Evolutionary conservation across 2,797 vertebrate genomes (phyloP).

Genomic region (Okamejei kenojei): DNA sequence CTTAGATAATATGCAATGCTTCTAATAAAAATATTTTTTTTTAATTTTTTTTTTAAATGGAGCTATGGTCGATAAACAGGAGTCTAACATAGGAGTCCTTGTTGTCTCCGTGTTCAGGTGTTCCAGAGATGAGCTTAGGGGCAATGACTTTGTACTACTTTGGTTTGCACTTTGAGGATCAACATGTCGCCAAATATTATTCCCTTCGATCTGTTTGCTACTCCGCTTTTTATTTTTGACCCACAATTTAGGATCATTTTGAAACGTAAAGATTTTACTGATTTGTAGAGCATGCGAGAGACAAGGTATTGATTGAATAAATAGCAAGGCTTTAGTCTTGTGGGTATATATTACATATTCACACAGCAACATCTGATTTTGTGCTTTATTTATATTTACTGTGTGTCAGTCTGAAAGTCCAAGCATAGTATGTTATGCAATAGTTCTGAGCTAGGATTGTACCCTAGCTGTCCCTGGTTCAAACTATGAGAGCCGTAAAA

Average conservation of each 20-base stretch:
- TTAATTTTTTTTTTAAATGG: too few relatives aligned
- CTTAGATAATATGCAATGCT: too few relatives aligned
- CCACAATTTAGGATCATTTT: neutral
- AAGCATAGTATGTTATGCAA: neutral
- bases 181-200: neutral
- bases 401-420: neutral
- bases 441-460: neutral
- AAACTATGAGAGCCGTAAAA: neutral
- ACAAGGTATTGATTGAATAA: neutral
- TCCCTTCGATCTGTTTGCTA: neutral
- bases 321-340: neutral
- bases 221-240: neutral
- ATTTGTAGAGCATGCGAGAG: neutral
- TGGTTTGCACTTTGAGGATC: too few relatives aligned
- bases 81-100: too few relatives aligned
- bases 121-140: too few relatives aligned
- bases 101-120: too few relatives aligned
- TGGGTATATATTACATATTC: neutral
- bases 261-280: neutral
- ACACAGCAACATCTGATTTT: neutral
- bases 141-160: too few relatives aligned
- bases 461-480: neutral
- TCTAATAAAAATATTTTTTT: too few relatives aligned
- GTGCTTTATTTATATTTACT: neutral
- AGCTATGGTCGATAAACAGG: too few relatives aligned